Evolutionary conservation across 1,140 invertebrate genomes (phyloP).

Genomic region (Stenopsyche tienmushanensis): DNA sequence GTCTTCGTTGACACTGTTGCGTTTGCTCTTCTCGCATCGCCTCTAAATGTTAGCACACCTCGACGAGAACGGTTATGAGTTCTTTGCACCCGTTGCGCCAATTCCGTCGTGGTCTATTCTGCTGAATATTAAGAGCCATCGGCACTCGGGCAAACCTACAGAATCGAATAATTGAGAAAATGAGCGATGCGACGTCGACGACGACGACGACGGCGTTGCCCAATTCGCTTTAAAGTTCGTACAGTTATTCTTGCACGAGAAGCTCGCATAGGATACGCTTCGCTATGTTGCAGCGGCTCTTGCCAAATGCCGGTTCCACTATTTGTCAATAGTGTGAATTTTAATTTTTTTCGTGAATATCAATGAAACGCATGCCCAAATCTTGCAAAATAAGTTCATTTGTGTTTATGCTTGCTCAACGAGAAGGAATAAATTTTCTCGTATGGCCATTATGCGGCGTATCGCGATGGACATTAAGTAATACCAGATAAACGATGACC

Average conservation of each 20-base stretch:
- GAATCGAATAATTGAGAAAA: slow-evolving; percentile 1
- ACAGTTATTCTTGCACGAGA: too few species aligned
- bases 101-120: not conserved
- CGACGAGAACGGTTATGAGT: not conserved
- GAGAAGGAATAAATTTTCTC: not conserved
- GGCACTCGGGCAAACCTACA: too few species aligned
- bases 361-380: not conserved
- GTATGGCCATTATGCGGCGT: not conserved
- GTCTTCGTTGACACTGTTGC: slow-evolving; percentile 18
- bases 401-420: slow-evolving; percentile 1
- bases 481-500: too few species aligned
- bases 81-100: slow-evolving; percentile 17
- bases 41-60: slow-evolving; percentile 11
- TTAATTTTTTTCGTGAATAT: slow-evolving; percentile 5
- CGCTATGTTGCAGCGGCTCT: slow-evolving; percentile 1
- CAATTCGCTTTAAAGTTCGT: too few species aligned
- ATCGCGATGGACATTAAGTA: not conserved
- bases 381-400: not conserved
- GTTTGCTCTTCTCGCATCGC: slow-evolving; percentile 4
- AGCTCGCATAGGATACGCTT: too few species aligned
- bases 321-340: slow-evolving; percentile 1
- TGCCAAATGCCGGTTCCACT: slow-evolving; percentile 1
- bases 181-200: not conserved
- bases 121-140: too few species aligned
- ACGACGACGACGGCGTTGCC: not conserved